These are phyloP conservation scores for Aphodius granarius DNA, from an alignment of 2,888 invertebrate species.

Conservation along the genomic window DNA sequence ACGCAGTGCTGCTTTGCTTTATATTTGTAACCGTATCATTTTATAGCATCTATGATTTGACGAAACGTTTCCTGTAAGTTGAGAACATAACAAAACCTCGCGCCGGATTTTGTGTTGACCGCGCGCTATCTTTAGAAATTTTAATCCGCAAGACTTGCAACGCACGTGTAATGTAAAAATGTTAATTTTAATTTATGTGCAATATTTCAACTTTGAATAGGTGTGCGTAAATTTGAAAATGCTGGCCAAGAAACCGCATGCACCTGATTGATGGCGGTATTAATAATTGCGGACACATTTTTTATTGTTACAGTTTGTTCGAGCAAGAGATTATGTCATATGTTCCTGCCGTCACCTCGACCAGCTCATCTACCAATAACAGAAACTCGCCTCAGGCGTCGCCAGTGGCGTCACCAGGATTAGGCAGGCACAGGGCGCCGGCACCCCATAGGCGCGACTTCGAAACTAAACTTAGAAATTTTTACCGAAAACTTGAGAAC, in stretches of 20 bases:
- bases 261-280: not conserved
- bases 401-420: constrained; percentile 80
- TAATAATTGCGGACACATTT: constrained; percentile 30
- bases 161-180: too few relatives aligned
- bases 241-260: not conserved
- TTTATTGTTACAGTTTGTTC: constrained; percentile 75
- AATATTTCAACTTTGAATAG: not conserved
- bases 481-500: constrained; percentile 92
- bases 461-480: constrained; percentile 91
- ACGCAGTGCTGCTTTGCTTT: too few relatives aligned
- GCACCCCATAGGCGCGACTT: constrained; percentile 92
- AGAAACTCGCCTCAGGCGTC: constrained; percentile 68
- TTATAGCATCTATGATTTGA: not conserved
- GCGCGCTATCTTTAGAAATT: not conserved
- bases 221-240: not conserved
- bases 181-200: too few relatives aligned
- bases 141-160: not conserved
- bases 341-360: constrained; percentile 69
- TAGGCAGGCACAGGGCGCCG: constrained; percentile 77
- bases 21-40: not conserved
- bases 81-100: not conserved
- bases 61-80: not conserved
- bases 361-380: constrained; percentile 47
- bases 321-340: constrained; percentile 99
- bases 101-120: not conserved